These are phyloP conservation scores for Himantopus leucocephalus DNA, from an alignment of 2,113 vertebrate genomes.

Conservation along the genomic window DNA sequence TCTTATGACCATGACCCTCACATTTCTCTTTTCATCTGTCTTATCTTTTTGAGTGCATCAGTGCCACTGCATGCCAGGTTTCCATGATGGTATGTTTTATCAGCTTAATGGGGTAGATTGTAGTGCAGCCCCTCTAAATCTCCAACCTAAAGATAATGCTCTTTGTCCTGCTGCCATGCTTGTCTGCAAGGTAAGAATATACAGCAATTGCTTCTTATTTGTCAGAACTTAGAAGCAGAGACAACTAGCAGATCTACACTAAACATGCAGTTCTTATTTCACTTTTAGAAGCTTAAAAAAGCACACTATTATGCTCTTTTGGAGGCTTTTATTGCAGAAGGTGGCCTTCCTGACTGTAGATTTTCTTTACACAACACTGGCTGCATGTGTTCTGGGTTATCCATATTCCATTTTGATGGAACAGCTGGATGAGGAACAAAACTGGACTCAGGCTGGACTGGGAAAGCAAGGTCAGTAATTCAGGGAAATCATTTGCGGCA, in stretches of 20 bases:
- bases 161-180: background rate
- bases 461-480: background rate
- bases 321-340: background rate
- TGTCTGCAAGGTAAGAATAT: background rate
- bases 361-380: background rate
- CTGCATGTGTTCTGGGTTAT: background rate
- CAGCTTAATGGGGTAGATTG: background rate
- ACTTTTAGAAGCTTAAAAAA: background rate
- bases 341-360: background rate
- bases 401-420: background rate
- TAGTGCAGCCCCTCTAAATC: background rate
- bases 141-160: background rate
- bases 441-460: background rate
- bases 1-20: background rate
- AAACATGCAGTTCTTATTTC: background rate
- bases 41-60: background rate
- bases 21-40: background rate
- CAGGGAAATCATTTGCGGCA: background rate
- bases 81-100: background rate
- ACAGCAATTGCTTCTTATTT: background rate
- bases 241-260: background rate
- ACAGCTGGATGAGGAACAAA: background rate
- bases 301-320: background rate
- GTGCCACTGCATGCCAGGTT: background rate
- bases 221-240: background rate